Conservation (phyloP, 2,113 vertebrate species). For the Calypte anna region DNA sequence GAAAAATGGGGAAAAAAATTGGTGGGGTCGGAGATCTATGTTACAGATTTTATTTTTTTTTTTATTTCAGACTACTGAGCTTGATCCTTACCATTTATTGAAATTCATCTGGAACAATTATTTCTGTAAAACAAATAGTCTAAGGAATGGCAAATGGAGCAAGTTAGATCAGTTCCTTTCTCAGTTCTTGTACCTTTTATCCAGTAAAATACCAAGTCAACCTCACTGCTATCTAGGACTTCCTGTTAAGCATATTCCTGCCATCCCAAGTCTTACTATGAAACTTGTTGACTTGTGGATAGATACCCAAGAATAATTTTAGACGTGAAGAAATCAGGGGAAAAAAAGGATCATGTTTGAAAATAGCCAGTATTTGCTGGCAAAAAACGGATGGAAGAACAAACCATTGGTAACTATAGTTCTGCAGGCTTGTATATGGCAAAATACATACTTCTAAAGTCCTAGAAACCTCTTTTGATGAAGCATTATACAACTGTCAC, state of each 20-base stretch:
- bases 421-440: background rate
- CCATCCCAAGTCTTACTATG: background rate
- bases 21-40: background rate
- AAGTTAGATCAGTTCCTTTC: background rate
- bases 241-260: fast-evolving
- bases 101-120: background rate
- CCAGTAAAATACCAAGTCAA: background rate
- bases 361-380: background rate
- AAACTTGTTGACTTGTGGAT: background rate
- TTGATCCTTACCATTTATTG: background rate
- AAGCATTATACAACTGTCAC: background rate
- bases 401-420: background rate
- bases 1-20: background rate
- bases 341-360: background rate
- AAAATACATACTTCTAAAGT: background rate
- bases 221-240: background rate
- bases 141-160: background rate
- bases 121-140: background rate
- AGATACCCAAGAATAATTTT: background rate
- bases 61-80: background rate
- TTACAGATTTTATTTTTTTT: fast-evolving
- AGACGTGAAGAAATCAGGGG: background rate
- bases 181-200: background rate
- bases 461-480: background rate
- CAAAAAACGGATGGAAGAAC: background rate